phyloP scores from a whole-genome alignment of 37 sponge, comb jelly and placozoan species.

The Ephydatia muelleri region DNA sequence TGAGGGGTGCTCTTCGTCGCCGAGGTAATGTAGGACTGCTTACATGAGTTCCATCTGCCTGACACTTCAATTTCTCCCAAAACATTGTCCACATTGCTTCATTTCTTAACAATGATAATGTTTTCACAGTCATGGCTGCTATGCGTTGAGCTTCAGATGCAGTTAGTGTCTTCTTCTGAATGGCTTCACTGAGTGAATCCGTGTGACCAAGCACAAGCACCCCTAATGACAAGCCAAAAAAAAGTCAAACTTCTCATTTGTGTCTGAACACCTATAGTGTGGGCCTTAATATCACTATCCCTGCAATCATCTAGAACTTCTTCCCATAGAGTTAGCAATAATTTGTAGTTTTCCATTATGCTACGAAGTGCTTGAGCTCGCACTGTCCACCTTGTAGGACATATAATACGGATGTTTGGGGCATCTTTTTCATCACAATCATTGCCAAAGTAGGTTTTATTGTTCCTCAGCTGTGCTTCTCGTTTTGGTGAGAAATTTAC shows the following conservation, averaged over 20 bases:
- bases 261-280: conserved; percentile 36
- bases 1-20: conserved; percentile 16
- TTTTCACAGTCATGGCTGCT: conserved; percentile 54
- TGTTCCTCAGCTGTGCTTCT: conserved; percentile 18
- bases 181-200: conserved; percentile 50
- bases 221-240: conserved; percentile 60
- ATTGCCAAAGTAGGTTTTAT: conserved; percentile 13
- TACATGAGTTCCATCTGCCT: conserved; percentile 19
- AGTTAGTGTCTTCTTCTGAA: conserved; percentile 36
- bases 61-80: conserved; percentile 18
- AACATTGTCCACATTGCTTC: conserved; percentile 43
- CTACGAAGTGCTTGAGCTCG: conserved; percentile 38
- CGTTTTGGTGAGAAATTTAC: conserved; percentile 45
- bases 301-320: conserved; percentile 30
- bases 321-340: conserved; percentile 43
- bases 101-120: conserved; percentile 40
- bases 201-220: conserved; percentile 54
- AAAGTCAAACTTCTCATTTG: conserved; percentile 37
- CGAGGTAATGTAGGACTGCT: conserved; percentile 29
- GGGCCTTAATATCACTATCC: conserved; percentile 35
- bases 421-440: conserved; percentile 2
- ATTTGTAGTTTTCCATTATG: conserved; percentile 41
- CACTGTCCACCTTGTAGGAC: conserved; percentile 65
- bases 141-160: conserved; percentile 58
- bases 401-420: conserved; percentile 38